Evolutionary conservation across 2,888 invertebrate genomes (phyloP).

Genomic region (Anticlea derivata): DNA sequence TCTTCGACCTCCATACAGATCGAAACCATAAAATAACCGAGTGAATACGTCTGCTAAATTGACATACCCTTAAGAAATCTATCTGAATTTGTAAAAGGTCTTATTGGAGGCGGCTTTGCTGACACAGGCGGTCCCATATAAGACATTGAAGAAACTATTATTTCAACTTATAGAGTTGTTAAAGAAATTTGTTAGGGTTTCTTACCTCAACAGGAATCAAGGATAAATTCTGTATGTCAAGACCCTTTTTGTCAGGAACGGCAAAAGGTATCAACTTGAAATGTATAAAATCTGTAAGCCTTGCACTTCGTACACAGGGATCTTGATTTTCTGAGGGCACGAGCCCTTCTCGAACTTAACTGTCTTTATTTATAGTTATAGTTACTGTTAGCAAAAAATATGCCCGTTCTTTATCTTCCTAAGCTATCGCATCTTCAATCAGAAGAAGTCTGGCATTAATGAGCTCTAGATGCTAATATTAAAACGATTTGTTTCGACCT

Average conservation of each 20-base stretch:
- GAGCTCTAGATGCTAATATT: constrained; percentile 18
- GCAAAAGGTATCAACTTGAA: too few relatives aligned
- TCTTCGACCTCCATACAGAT: constrained; percentile 19
- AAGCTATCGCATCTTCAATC: constrained; percentile 12
- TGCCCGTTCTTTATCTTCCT: constrained; percentile 6
- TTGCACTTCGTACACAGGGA: too few relatives aligned
- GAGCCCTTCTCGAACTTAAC: too few relatives aligned
- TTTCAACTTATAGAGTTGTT: not conserved
- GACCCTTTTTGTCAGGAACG: too few relatives aligned
- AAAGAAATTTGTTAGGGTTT: too few relatives aligned
- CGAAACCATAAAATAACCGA: constrained; percentile 14
- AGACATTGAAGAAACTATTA: constrained; percentile 18
- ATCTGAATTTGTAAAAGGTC: constrained; percentile 7
- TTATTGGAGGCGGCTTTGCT: constrained; percentile 10
- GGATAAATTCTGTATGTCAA: too few relatives aligned
- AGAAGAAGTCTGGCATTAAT: constrained; percentile 11
- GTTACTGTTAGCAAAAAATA: constrained; percentile 4
- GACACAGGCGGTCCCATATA: constrained; percentile 24
- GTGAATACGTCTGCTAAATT: constrained; percentile 16
- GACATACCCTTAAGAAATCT: constrained; percentile 14
- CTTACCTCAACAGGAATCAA: too few relatives aligned
- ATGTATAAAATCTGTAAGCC: too few relatives aligned
- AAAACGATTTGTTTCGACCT: constrained; percentile 23
- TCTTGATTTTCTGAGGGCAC: too few relatives aligned
- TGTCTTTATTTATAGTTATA: not conserved